These are phyloP conservation scores for Pterocles orientalis DNA, from an alignment of 2,113 vertebrate genomes.

Conservation along the genomic window DNA sequence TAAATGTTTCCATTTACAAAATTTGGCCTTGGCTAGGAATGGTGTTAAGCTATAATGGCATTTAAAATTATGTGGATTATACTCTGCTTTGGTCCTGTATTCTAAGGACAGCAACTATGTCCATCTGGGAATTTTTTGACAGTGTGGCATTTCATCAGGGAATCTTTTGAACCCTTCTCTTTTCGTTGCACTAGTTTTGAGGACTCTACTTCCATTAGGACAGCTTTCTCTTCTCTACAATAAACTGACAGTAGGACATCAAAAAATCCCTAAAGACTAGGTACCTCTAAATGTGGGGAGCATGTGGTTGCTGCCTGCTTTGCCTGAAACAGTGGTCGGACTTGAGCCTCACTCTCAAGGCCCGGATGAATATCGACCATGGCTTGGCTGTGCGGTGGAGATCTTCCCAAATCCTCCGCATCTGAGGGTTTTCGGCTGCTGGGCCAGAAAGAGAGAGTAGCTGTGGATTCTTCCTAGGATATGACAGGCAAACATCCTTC, in stretches of 20 bases:
- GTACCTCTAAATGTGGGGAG: neutral
- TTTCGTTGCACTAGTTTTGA: neutral
- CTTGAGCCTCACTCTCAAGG: neutral
- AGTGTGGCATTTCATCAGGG: neutral
- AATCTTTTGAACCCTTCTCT: fast-evolving
- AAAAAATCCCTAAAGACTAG: neutral
- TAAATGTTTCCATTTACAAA: neutral
- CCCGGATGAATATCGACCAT: neutral
- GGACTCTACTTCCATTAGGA: neutral
- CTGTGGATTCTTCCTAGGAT: neutral
- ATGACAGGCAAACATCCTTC: neutral
- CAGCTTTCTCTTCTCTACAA: neutral
- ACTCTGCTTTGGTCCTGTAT: neutral
- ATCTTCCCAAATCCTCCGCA: neutral
- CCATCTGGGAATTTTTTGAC: neutral
- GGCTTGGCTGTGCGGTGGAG: neutral
- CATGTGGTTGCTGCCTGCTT: neutral
- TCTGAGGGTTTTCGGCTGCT: neutral
- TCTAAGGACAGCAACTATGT: neutral
- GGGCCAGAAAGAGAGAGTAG: neutral
- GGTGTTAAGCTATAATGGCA: neutral
- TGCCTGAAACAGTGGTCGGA: neutral
- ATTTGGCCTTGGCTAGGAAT: neutral
- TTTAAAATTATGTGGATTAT: neutral
- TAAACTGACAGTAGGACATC: fast-evolving